A percentile compares a stretch with the other conserved stretches of the same genome.
Evolutionary conservation across 2,797 vertebrate species (phyloP).

Genomic region (Eospalax fontanierii): DNA sequence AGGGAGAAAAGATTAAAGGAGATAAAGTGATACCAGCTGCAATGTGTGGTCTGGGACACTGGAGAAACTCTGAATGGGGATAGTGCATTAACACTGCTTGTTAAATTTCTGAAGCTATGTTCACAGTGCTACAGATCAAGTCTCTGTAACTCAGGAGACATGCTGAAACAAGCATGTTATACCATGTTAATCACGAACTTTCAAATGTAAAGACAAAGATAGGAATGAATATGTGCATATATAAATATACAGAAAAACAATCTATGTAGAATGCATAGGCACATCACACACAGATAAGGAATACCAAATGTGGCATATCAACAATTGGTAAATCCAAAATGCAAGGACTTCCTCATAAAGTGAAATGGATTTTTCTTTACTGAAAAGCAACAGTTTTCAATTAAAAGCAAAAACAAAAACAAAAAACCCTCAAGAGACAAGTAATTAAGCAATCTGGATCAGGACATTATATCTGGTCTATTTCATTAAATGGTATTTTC

Average conservation of each 20-base stretch:
- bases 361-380: constrained; percentile 52
- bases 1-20: constrained; percentile 29
- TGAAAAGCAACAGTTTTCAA: constrained; percentile 45
- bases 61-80: background rate
- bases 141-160: background rate
- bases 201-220: background rate
- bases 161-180: background rate
- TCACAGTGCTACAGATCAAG: background rate
- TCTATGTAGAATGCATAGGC: too few species aligned
- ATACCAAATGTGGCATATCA: background rate
- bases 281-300: background rate
- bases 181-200: background rate
- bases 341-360: constrained; percentile 12
- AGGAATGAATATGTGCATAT: background rate
- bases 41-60: background rate
- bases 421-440: background rate
- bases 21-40: background rate
- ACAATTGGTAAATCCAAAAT: background rate
- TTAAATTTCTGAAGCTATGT: background rate
- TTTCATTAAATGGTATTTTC: constrained; percentile 58
- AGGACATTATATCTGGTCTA: constrained; percentile 24
- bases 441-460: constrained; percentile 31
- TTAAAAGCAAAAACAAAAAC: background rate
- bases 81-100: background rate
- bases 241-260: background rate